Base-by-base conservation (phyloP, 2,797 vertebrate genomes). In the Synaphobranchus kaupii region DNA sequence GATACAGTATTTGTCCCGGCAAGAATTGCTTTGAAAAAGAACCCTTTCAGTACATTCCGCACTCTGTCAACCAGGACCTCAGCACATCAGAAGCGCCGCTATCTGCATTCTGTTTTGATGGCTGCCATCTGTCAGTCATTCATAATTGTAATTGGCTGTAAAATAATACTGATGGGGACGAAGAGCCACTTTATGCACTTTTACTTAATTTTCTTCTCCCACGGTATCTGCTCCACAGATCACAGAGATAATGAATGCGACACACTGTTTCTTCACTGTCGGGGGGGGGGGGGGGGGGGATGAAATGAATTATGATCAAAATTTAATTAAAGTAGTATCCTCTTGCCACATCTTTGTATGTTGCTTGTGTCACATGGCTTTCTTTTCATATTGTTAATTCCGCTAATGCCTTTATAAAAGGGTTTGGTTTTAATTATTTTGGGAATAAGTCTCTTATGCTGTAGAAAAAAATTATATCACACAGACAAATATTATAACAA, bases 71-170 rank as follows among this genome's bases (percentile, higher is more conserved):
- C 48, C 81, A 83, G 7, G 39, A 44, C 76, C 20, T 20, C n/a
- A n/a, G 15, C 31, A 22, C 39, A n/a, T 80, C 25, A 22, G 39
- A 25, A 9, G 3, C 20, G 20, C 76, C 12, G 76, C 76, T 47
- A 22, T 78, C 39, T 82, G 10, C 5, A n/a, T 52, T 83, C 48
- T 83, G 48, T 25, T 54, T 10, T 20, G 25, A 83, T 0, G 52
- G 50, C 22, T 10, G 25, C 52, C 52, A 83, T 48, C 48, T 56
- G 81, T 34, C 81, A 52, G 44, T 52, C 52, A 54, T 54, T 83
- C 48, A 56, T 83, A 54, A 83, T 31, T 31, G 56, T 83, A 52
- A 83, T 56, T 83, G 12, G 81, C 50, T 83, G 50, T 28, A 47
- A 83, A 54, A 56, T 83, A 52, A 54, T 54, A 6, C 48, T 28